phyloP scores from a whole-genome alignment of 2,113 vertebrate genomes.

The Arvicanthis niloticus region DNA sequence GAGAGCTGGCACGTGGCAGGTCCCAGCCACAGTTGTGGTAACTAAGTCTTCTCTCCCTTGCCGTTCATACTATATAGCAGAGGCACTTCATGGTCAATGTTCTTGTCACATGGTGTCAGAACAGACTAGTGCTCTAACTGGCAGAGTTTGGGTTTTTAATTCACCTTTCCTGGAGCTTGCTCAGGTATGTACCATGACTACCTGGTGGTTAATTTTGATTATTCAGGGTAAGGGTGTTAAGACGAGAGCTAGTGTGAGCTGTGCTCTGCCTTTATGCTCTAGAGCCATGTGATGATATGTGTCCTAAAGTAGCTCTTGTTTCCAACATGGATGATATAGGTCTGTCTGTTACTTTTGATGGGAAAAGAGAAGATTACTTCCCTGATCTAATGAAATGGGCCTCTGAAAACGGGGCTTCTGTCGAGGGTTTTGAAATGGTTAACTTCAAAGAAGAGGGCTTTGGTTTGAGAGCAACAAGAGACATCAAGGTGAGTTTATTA shows the following conservation, averaged over 20 bases:
- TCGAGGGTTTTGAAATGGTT: constrained; percentile 93
- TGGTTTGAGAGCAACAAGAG: constrained; percentile 94
- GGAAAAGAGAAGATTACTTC: constrained; percentile 96
- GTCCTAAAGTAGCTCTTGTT: constrained; percentile 68
- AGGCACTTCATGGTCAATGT: background rate
- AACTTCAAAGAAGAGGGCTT: constrained; percentile 95
- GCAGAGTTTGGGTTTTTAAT: background rate
- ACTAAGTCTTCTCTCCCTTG: background rate
- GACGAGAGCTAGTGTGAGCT: background rate
- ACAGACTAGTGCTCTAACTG: background rate
- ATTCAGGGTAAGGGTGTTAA: background rate
- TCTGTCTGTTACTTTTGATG: constrained; percentile 95
- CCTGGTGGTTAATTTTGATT: background rate
- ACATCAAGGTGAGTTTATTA: constrained; percentile 94
- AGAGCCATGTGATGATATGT: background rate
- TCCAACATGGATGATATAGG: constrained; percentile 85
- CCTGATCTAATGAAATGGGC: constrained; percentile 95
- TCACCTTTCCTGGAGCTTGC: background rate
- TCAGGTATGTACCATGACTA: background rate
- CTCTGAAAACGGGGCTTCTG: constrained; percentile 92
- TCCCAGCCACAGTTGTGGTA: too few relatives aligned
- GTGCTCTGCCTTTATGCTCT: background rate
- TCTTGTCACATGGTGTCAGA: background rate
- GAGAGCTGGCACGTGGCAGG: background rate
- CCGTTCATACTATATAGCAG: fast-evolving